Evolutionary conservation across 1,140 invertebrate genomes (phyloP).

Genomic region (Megalonaias nervosa): DNA sequence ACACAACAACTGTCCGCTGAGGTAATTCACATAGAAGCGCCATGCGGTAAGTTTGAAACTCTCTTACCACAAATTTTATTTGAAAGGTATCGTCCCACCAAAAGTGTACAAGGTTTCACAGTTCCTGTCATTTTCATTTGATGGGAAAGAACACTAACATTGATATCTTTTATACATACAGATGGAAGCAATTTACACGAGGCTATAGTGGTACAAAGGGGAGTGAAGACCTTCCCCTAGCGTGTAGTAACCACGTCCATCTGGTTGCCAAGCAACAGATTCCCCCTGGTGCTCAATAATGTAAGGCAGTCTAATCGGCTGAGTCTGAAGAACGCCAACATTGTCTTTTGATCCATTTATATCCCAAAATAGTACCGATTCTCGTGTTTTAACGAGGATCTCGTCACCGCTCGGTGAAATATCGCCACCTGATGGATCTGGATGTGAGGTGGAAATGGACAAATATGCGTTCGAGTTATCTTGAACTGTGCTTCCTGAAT

Average conservation of each 20-base stretch:
- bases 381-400: not conserved
- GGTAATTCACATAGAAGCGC: no score
- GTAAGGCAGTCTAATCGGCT: constrained; percentile 13
- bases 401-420: constrained; percentile 27
- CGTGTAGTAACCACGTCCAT: constrained; percentile 20
- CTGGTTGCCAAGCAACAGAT: constrained; percentile 18
- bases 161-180: no score
- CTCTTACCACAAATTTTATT: no score
- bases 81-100: no score
- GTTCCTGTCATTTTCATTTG: no score
- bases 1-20: no score
- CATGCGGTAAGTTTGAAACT: no score
- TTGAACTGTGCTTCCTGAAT: constrained; percentile 5
- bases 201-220: constrained; percentile 15
- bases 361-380: no score
- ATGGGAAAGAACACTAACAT: no score
- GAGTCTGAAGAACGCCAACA: constrained; percentile 2
- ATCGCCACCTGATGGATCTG: constrained; percentile 46
- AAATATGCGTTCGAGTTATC: constrained; percentile 11
- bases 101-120: no score
- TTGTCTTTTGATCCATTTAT: constrained; percentile 1
- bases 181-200: no score
- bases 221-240: constrained; percentile 13
- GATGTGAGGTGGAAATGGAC: constrained; percentile 8
- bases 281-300: constrained; percentile 14